Percentiles rank a stretch among this genome's conserved stretches.
Conservation (phyloP, 64 coral and sea anemone genomes). For the Stylophora pistillata region DNA sequence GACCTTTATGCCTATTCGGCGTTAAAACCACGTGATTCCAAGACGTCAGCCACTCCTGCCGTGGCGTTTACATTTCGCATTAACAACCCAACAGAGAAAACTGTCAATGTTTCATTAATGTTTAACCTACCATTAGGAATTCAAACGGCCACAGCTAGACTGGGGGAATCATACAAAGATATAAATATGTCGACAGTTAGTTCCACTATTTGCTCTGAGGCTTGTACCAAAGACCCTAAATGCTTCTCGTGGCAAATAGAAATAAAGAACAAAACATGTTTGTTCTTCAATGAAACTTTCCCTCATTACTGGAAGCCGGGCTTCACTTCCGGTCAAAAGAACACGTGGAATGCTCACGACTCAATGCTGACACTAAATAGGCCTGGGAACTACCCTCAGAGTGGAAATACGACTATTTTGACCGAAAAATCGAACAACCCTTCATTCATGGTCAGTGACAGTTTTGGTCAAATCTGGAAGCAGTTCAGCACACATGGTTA, state of each 20-base stretch:
- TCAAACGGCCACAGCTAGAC: conserved; percentile 75
- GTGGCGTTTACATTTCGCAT: conserved; percentile 80
- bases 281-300: conserved; percentile 68
- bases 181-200: not conserved
- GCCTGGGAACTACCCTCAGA: conserved; percentile 69
- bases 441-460: conserved; percentile 69
- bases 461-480: conserved; percentile 72
- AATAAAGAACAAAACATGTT: conserved; percentile 47
- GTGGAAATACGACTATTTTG: conserved; percentile 73
- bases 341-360: conserved; percentile 40
- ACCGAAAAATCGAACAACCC: conserved; percentile 5
- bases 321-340: conserved; percentile 62
- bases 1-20: conserved; percentile 77
- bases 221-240: conserved; percentile 48
- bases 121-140: conserved; percentile 79
- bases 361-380: conserved; percentile 60
- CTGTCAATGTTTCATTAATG: conserved; percentile 69
- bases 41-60: conserved; percentile 69
- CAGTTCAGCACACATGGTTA: conserved; percentile 59
- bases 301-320: conserved; percentile 74
- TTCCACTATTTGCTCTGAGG: not conserved
- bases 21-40: conserved; percentile 75
- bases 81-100: conserved; percentile 52
- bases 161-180: conserved; percentile 18
- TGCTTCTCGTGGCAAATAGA: conserved; percentile 62